Base-by-base conservation (phyloP, 1,140 invertebrate genomes). In the Diuraphis noxia region DNA sequence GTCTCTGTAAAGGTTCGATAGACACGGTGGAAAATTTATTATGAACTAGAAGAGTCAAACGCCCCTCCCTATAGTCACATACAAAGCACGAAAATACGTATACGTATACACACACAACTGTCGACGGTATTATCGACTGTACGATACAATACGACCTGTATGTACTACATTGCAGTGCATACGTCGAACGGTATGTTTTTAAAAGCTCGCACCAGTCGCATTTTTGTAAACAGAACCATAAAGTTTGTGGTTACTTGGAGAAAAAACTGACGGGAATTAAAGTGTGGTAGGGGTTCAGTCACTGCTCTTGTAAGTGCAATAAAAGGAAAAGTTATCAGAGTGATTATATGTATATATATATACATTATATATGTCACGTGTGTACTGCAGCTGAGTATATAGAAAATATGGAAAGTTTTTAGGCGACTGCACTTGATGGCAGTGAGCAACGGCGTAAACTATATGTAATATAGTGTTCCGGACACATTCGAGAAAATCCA, bases 321-420 rank as follows among this genome's bases (percentile, higher is more conserved):
- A 86, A 86, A 52, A 49, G 43, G 23, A 38, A 30, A 86, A 85
- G 41, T 85, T 52, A 86, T 8, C 36, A 46, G 34, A 52, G 85
- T 38, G 85, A 36, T 86, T 34, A 43, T 43, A 85, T n/a, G 23
- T 82, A 40, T 25, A n/a, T 25, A 30, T 30, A 30, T 63, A 10
- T 63, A 63, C 34, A n/a, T n/a, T n/a, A n/a, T 72, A n/a, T n/a
- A 72, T 72, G 40, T 30, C 40, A 30, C 19, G 82, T 7, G 82
- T 85, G 2, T 34, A 38, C 30, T 43, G 30, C 40, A 30, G 41
- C 41, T 1, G 82, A 25, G 79, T 40, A 25, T 46, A 85, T 46
- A 43, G 82, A 85, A 85, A 85, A 46, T 46, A 85, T 43, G 82
- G 82, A 85, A 85, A 85, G 82, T 86, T 86, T 86, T 86, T 52